phyloP scores from a whole-genome alignment of 1,140 invertebrate species.

The Lepidostoma basale region DNA sequence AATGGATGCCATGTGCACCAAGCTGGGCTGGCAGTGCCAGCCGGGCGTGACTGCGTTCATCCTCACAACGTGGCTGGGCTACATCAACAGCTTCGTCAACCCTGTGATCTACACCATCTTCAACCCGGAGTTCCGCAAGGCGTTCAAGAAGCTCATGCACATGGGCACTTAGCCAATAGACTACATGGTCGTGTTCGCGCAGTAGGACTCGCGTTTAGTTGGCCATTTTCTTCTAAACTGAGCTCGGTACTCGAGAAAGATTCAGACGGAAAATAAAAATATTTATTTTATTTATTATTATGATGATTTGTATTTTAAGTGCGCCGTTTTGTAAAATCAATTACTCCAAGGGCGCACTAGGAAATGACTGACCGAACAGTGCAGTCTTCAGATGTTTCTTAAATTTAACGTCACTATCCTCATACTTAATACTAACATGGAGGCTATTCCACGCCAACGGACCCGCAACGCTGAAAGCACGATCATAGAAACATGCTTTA shows the following conservation, averaged over 20 bases:
- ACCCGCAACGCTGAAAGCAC: too few relatives aligned
- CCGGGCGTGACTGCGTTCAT: conserved; percentile 91
- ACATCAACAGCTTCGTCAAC: conserved; percentile 98
- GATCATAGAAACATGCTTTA: too few relatives aligned
- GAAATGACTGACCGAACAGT: too few relatives aligned
- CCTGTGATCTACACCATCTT: conserved; percentile 99
- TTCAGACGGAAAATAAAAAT: not conserved
- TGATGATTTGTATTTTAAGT: too few relatives aligned
- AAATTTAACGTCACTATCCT: too few relatives aligned
- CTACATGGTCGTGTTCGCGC: conserved; percentile 56
- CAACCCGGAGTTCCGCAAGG: conserved; percentile 98
- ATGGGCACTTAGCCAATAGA: conserved; percentile 63
- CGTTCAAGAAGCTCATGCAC: conserved; percentile 93
- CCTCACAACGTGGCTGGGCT: conserved; percentile 97
- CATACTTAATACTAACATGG: too few relatives aligned
- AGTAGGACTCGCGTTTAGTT: conserved; percentile 17
- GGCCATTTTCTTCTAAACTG: not conserved
- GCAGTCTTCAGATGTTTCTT: too few relatives aligned
- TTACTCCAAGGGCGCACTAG: too few relatives aligned
- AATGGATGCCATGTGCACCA: conserved; percentile 92
- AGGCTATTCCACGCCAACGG: too few relatives aligned
- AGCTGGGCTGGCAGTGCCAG: conserved; percentile 78
- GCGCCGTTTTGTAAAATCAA: too few relatives aligned
- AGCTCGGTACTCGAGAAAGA: not conserved
- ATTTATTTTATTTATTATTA: too few relatives aligned